Base-by-base conservation (phyloP, 2,888 invertebrate genomes). In the Epinotia ramella region DNA sequence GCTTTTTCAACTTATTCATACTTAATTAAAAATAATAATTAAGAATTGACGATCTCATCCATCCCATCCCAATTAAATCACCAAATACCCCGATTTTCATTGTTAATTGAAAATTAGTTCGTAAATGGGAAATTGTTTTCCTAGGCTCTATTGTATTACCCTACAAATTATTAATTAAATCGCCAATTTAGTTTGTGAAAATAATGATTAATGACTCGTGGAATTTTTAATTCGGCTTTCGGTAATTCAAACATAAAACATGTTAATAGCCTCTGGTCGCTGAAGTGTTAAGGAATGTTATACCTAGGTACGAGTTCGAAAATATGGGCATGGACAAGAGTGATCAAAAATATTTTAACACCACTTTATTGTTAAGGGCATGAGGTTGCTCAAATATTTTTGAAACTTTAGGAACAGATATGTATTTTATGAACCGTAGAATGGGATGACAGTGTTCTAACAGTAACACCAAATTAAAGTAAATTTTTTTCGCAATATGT, bases 201-300 rank as follows among this genome's bases (percentile, higher is more conserved):
- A 83, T 82, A 77, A 80, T 83, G 81, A 84, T 81, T 81, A 84
- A 86, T 83, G 80, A 73, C 60, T 69, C 70, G 62, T 46, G 78
- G 83, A 80, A 81, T 84, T 83, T 66, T 82, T 78, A 85, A 83
- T 82, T 78, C 75, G 77, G 72, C 71, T 70, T 82, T 79, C 40
- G 66, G 77, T 40, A 67, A 68, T 63, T 56, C 9, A 40, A 40
- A 73, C 33, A 56, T 68, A 46, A 44, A 63, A 44, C 40, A 11
- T 20, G 28, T 70, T 33, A 13, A 49, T n/a, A n/a, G 53, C n/a
- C 5, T 53, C 16, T 53, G n/a, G 53, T n/a, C 9, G 9, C 40
- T n/a, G 7, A 6, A n/a, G n/a, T n/a, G n/a, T n/a, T n/a, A n/a
- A 16, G 16, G 49, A 13, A 16, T 16, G 49, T 5, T 53, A 53